Evolutionary conservation across 2,113 vertebrate genomes (phyloP).

Genomic region (Entosphenus tridentatus): DNA sequence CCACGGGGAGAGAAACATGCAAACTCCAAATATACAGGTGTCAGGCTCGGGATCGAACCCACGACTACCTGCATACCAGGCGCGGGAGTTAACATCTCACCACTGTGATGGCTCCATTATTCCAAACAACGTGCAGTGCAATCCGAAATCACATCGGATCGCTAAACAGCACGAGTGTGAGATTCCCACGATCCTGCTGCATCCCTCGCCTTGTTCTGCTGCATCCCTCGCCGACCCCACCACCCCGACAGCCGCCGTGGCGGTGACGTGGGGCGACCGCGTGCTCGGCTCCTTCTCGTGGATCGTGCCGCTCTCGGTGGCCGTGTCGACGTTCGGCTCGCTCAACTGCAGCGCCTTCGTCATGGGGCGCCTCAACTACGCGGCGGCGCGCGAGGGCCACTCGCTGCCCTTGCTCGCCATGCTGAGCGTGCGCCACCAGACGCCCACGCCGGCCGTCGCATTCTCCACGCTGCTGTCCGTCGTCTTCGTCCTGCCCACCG

Average conservation of each 20-base stretch:
- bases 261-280: background rate
- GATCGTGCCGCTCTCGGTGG: background rate
- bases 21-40: no score
- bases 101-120: no score
- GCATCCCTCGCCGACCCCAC: no score
- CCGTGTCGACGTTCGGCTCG: slow-evolving; percentile 1
- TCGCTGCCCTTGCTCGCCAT: background rate
- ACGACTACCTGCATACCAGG: no score
- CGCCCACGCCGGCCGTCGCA: background rate
- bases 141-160: no score
- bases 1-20: no score
- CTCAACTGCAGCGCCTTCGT: background rate
- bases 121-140: no score
- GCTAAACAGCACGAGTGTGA: no score
- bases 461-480: background rate
- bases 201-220: no score
- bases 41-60: no score
- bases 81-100: no score
- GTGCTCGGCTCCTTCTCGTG: slow-evolving; percentile 1
- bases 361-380: background rate
- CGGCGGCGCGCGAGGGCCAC: background rate
- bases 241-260: background rate
- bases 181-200: no score
- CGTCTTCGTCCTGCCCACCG: background rate
- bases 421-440: background rate